Evolutionary conservation across 1,140 invertebrate species (phyloP).

Genomic region (Rhagoletis pomonella): DNA sequence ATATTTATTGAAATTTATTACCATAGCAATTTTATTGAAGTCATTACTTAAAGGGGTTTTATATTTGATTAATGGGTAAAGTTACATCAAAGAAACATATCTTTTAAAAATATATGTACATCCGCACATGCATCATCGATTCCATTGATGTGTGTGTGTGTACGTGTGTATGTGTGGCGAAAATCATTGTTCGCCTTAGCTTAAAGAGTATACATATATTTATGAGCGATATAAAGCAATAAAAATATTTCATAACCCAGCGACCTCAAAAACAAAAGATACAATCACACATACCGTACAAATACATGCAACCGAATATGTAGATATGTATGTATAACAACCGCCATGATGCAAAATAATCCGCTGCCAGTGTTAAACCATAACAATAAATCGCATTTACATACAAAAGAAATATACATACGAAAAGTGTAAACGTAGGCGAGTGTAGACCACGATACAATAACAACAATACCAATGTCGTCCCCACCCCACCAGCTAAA

Average conservation of each 20-base stretch:
- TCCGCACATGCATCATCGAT: background rate
- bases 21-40: no score
- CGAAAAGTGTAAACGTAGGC: no score
- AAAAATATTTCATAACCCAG: background rate
- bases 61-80: background rate
- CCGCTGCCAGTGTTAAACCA: background rate
- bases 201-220: background rate
- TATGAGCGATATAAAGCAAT: background rate
- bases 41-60: no score
- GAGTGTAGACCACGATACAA: background rate
- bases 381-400: conserved; percentile 9
- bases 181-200: background rate
- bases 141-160: no score
- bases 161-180: background rate
- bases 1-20: no score
- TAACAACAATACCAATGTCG: no score
- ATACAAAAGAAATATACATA: background rate
- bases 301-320: background rate
- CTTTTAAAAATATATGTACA: no score
- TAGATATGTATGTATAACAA: background rate
- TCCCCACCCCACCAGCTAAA: background rate
- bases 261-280: conserved; percentile 4
- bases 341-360: background rate
- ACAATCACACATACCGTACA: background rate
- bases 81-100: background rate